A percentile compares a stretch with the other conserved stretches of the same genome.
Evolutionary conservation across 2,797 vertebrate species (phyloP).

Genomic region (Leptoclinus maculatus): DNA sequence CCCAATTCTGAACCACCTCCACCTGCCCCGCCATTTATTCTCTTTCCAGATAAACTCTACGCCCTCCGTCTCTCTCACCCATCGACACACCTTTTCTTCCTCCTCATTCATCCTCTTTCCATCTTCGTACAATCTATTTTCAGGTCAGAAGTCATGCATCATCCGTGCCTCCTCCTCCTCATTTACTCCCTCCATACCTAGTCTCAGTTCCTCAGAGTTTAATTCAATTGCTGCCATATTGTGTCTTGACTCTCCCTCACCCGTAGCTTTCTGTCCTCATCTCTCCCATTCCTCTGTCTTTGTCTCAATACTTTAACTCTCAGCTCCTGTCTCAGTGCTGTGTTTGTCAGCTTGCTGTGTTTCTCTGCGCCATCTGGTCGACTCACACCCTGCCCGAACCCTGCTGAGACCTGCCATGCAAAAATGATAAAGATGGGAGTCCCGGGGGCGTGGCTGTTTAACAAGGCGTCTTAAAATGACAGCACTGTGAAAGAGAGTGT

Average conservation of each 20-base stretch:
- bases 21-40: neutral
- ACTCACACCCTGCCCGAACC: conserved; percentile 29
- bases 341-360: conserved; percentile 50
- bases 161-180: conserved; percentile 16
- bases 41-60: neutral
- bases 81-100: conserved; percentile 9
- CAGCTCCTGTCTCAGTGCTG: neutral
- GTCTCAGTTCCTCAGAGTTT: conserved; percentile 23
- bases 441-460: conserved; percentile 48
- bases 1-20: neutral
- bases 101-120: conserved; percentile 27
- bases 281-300: neutral
- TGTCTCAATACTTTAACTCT: conserved; percentile 1
- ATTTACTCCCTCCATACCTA: conserved; percentile 26
- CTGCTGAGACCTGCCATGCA: conserved; percentile 44
- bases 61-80: conserved; percentile 1
- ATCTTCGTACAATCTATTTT: conserved; percentile 52
- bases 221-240: conserved; percentile 43
- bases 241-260: conserved; percentile 26
- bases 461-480: conserved; percentile 29
- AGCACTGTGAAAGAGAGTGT: neutral
- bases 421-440: conserved; percentile 55
- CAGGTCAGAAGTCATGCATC: conserved; percentile 56
- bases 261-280: conserved; percentile 20
- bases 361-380: conserved; percentile 62